phyloP scores from a whole-genome alignment of 2,797 vertebrate genomes.

The Spinibarbus caldwelli region DNA sequence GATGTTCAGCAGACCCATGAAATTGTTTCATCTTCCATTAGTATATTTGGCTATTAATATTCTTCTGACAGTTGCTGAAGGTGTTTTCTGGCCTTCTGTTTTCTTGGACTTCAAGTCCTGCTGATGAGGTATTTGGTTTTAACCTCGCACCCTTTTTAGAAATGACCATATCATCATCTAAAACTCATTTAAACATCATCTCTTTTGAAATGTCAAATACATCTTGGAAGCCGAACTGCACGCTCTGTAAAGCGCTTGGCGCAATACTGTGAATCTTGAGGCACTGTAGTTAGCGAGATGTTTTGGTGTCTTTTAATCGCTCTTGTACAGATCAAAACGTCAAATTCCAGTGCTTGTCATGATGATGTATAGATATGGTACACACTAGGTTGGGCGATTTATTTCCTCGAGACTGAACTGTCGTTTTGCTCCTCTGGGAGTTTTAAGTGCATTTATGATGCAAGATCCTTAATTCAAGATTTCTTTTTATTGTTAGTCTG shows the following conservation, averaged over 20 bases:
- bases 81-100: not conserved
- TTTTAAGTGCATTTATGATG: slow-evolving; percentile 30
- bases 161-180: not conserved
- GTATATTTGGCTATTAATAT: not conserved
- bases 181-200: slow-evolving; percentile 14
- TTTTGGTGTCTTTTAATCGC: slow-evolving; percentile 79
- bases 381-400: slow-evolving; percentile 48
- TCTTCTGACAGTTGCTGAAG: not conserved
- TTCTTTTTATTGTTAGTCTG: not conserved
- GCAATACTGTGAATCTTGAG: slow-evolving; percentile 85
- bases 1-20: not conserved
- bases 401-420: slow-evolving; percentile 5
- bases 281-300: slow-evolving; percentile 79
- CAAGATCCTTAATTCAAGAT: not conserved
- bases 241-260: slow-evolving; percentile 65
- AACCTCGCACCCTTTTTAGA: not conserved
- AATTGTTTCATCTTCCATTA: not conserved
- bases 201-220: slow-evolving; percentile 66
- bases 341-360: slow-evolving; percentile 62
- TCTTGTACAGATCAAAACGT: slow-evolving; percentile 80
- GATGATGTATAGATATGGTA: slow-evolving; percentile 68
- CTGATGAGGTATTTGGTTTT: not conserved
- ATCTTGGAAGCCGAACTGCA: slow-evolving; percentile 74
- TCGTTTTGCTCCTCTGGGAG: slow-evolving; percentile 23
- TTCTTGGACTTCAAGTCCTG: not conserved